A percentile compares a stretch with the other conserved stretches of the same genome.
Evolutionary conservation across 1,140 invertebrate species (phyloP).

Genomic region (Cotesia chilonis): DNA sequence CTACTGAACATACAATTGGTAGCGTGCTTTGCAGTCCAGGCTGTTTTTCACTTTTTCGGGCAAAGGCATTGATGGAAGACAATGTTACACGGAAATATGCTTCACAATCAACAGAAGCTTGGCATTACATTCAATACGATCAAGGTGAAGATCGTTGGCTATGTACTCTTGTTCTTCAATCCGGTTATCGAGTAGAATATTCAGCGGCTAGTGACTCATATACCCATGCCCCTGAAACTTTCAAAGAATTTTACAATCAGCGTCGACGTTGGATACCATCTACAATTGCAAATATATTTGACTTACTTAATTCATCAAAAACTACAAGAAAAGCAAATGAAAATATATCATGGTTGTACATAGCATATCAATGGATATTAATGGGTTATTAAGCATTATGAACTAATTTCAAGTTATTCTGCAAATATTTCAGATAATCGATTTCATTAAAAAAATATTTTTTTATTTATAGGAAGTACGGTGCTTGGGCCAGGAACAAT

Average conservation of each 20-base stretch:
- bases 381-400: constrained; percentile 54
- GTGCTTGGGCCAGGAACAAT: constrained; percentile 86
- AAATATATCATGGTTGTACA: constrained; percentile 85
- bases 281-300: constrained; percentile 88
- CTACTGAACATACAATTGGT: constrained; percentile 92
- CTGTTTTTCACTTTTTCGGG: constrained; percentile 91
- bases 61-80: constrained; percentile 88
- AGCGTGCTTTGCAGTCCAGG: constrained; percentile 91
- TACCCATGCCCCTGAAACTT: constrained; percentile 88
- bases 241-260: constrained; percentile 90
- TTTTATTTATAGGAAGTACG: constrained; percentile 71
- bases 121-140: constrained; percentile 93
- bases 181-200: constrained; percentile 88
- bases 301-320: constrained; percentile 78
- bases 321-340: constrained; percentile 82
- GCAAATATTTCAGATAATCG: neutral
- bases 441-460: constrained; percentile 41
- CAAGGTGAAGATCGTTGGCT: constrained; percentile 91
- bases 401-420: constrained; percentile 40
- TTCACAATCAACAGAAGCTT: constrained; percentile 78
- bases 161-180: constrained; percentile 84
- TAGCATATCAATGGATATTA: constrained; percentile 79
- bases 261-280: constrained; percentile 89
- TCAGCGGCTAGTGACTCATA: constrained; percentile 92
- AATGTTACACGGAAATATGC: constrained; percentile 91